Evolutionary conservation across 2,888 invertebrate species (phyloP).

Genomic region (Psylliodes chrysocephalus): DNA sequence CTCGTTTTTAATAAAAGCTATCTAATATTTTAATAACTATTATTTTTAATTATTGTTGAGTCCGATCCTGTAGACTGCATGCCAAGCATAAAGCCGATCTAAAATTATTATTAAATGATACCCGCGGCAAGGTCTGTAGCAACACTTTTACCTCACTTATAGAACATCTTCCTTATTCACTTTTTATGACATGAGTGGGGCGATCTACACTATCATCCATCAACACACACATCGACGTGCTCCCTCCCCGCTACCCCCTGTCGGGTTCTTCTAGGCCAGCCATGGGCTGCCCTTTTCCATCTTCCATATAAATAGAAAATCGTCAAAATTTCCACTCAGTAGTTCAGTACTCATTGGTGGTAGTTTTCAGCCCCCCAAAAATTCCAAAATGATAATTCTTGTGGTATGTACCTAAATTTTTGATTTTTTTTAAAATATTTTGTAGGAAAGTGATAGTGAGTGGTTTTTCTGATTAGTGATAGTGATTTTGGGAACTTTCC

Average conservation of each 20-base stretch:
- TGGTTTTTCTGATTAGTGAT: conserved; percentile 13
- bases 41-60: no score
- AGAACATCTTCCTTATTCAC: conserved; percentile 31
- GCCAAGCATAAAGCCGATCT: conserved; percentile 9
- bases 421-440: conserved; percentile 23
- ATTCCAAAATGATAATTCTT: conserved; percentile 50
- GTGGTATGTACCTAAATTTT: conserved; percentile 50
- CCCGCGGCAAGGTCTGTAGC: conserved; percentile 30
- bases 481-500: conserved; percentile 16
- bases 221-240: conserved; percentile 1
- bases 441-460: conserved; percentile 33
- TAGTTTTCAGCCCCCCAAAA: conserved; percentile 27
- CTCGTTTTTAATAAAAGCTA: no score
- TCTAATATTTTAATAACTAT: no score
- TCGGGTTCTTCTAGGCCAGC: conserved; percentile 13
- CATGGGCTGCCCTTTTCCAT: conserved; percentile 40
- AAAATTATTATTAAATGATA: conserved; percentile 20
- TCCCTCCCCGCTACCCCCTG: conserved; percentile 14
- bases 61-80: conserved; percentile 16
- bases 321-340: conserved; percentile 34
- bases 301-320: conserved; percentile 45
- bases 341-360: conserved; percentile 43
- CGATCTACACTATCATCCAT: conserved; percentile 21
- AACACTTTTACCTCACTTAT: conserved; percentile 38
- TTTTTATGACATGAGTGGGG: conserved; percentile 33